Evolutionary conservation across 2,113 vertebrate genomes (phyloP).

Genomic region (Hystrix cristata): DNA sequence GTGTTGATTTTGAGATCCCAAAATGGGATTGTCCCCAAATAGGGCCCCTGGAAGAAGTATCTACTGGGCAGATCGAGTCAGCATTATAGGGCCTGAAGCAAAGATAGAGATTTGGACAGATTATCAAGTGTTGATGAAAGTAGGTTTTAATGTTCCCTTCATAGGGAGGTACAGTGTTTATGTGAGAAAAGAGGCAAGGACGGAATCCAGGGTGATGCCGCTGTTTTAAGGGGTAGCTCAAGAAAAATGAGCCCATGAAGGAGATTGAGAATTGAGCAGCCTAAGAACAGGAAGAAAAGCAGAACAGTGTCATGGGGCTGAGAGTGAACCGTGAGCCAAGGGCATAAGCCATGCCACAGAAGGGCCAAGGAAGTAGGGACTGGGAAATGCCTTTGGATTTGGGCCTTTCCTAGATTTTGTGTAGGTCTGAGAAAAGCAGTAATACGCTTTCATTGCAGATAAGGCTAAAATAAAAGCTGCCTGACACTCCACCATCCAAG

Average conservation of each 20-base stretch:
- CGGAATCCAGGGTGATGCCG: slow-evolving; percentile 15
- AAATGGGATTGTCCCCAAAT: background rate
- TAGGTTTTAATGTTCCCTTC: background rate
- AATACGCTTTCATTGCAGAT: slow-evolving; percentile 27
- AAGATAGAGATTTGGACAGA: background rate
- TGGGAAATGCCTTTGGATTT: background rate
- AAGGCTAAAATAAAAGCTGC: slow-evolving; percentile 21
- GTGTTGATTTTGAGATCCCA: slow-evolving; percentile 37
- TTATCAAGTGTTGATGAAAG: slow-evolving; percentile 6
- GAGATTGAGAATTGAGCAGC: slow-evolving; percentile 22
- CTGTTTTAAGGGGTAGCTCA: slow-evolving; percentile 16
- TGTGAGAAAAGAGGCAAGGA: slow-evolving; percentile 8
- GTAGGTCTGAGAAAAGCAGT: background rate
- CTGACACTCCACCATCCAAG: background rate
- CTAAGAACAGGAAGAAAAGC: slow-evolving; percentile 10
- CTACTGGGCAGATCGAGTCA: background rate
- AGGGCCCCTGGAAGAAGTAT: background rate
- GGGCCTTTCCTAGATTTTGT: background rate
- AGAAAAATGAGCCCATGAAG: slow-evolving; percentile 22
- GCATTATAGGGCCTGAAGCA: background rate
- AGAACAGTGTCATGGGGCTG: background rate
- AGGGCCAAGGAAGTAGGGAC: slow-evolving; percentile 20
- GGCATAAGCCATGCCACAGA: background rate
- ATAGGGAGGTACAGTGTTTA: slow-evolving; percentile 25
- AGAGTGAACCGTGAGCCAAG: background rate